Base-by-base conservation (phyloP, 2,113 vertebrate species). In the Rhodinocichla rosea region DNA sequence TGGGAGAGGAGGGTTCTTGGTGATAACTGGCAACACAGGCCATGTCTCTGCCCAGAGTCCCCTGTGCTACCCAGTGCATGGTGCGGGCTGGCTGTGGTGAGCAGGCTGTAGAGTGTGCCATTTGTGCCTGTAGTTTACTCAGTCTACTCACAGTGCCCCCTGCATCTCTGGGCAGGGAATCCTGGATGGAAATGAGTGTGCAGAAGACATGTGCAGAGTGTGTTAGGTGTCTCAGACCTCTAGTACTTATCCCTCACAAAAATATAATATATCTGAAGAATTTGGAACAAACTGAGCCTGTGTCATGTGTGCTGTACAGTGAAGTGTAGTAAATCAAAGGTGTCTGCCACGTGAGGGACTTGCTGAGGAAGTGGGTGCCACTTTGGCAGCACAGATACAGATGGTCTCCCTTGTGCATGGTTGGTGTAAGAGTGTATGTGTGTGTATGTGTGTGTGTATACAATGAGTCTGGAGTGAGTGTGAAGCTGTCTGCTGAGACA, bases 401-500 rank as follows among this genome's bases (percentile, higher is more conserved):
- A 63, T 33, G 22, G 22, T 22, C 32, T 85, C 44, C 47, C 53
- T 47, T 68, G 47, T 76, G n/a, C n/a, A 13, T 13, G 37, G 55
- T 0, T 69, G 42, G 45, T 77, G 17, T 53, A 53, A 76, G n/a
- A 28, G 35, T 4, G 17, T 22, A 4, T 40, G 13, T 17, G 15
- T 59, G 10, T 9, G 28, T 63, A 7, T 26, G 2, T 11, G 11
- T 28, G 17, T 33, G 11, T 30, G 17, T 18, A 11, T n/a, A 49
- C 26, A n/a, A 57, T 16, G 28, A 55, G 37, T 85, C 13, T 45
- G n/a, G 60, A 86, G 13, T 37, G 59, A 64, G 10, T 11, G 39
- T 74, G 63, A 80, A 92, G 63, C 45, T 62, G 18, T 28, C 45
- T 94, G 71, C 81, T 69, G 63, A 94, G 77, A 82, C 6, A 91